Conservation (phyloP, 1,140 invertebrate genomes). For the Cotesia chilonis region DNA sequence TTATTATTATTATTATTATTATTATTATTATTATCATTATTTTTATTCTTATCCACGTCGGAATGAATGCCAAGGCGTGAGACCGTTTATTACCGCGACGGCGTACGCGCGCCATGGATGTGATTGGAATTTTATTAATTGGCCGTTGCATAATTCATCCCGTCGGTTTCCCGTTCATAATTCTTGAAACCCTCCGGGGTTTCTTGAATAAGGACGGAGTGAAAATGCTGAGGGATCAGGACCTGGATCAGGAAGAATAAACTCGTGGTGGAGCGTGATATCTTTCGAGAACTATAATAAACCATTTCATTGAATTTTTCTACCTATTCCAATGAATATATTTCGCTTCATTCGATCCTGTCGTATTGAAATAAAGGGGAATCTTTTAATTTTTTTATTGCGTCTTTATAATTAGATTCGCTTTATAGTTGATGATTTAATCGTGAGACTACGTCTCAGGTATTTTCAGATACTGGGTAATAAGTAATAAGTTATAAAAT, state of each 20-base stretch:
- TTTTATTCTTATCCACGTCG: constrained; percentile 14
- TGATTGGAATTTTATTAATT: constrained; percentile 63
- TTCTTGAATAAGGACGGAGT: constrained; percentile 16
- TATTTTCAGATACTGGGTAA: too few species aligned
- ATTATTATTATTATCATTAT: background rate
- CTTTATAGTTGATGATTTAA: too few species aligned
- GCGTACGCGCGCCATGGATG: constrained; percentile 50
- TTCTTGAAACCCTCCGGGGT: constrained; percentile 39
- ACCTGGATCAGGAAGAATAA: too few species aligned
- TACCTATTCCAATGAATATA: background rate
- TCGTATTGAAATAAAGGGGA: background rate
- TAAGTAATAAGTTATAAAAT: background rate
- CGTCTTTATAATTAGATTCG: background rate
- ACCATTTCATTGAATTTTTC: background rate
- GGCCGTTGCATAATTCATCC: constrained; percentile 60
- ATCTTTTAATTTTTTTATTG: background rate
- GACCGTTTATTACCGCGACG: constrained; percentile 52
- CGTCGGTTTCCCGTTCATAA: constrained; percentile 44
- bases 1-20: background rate
- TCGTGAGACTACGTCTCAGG: too few species aligned
- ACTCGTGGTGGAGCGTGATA: background rate
- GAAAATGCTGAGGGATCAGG: constrained; percentile 28
- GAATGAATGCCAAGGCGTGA: constrained; percentile 31
- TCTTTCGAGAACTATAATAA: background rate
- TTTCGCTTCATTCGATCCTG: background rate